Evolutionary conservation across 64 coral and sea anemone species (phyloP).

Genomic region (Platygyra sinensis): DNA sequence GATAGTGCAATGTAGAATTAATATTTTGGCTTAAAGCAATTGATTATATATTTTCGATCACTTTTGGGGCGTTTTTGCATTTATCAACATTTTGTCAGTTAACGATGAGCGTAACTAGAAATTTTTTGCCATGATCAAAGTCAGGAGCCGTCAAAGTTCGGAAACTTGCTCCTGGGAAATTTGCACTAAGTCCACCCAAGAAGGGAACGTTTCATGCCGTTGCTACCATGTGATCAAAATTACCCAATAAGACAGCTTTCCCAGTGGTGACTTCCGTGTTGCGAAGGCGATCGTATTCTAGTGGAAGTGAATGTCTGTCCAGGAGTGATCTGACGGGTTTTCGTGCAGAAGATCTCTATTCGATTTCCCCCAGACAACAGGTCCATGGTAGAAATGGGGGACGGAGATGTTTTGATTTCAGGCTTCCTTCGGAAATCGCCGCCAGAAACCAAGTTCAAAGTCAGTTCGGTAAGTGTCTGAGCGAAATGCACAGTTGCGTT

Average conservation of each 20-base stretch:
- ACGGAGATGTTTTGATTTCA: conserved; percentile 3
- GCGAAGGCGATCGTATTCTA: not conserved
- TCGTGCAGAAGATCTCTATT: not conserved
- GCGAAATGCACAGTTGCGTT: not conserved
- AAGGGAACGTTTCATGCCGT: not conserved
- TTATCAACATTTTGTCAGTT: not conserved
- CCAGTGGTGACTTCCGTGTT: conserved; percentile 24
- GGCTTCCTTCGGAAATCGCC: conserved; percentile 25
- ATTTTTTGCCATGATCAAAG: not conserved
- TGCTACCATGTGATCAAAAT: conserved; percentile 1
- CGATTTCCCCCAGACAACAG: not conserved
- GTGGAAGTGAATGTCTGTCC: not conserved
- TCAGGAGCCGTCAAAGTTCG: not conserved
- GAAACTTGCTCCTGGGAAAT: not conserved
- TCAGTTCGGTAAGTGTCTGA: conserved; percentile 8
- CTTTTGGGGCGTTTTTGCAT: not conserved
- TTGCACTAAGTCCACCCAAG: not conserved
- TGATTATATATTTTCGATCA: not conserved
- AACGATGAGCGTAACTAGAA: not conserved
- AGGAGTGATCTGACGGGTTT: not conserved
- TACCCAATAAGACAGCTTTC: conserved; percentile 4
- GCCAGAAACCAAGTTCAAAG: conserved; percentile 23
- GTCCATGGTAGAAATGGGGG: conserved; percentile 18
- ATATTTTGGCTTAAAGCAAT: not conserved
- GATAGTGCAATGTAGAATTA: not conserved